Evolutionary conservation across 1,140 invertebrate species (phyloP).

Genomic region (Aphidius gifuensis): DNA sequence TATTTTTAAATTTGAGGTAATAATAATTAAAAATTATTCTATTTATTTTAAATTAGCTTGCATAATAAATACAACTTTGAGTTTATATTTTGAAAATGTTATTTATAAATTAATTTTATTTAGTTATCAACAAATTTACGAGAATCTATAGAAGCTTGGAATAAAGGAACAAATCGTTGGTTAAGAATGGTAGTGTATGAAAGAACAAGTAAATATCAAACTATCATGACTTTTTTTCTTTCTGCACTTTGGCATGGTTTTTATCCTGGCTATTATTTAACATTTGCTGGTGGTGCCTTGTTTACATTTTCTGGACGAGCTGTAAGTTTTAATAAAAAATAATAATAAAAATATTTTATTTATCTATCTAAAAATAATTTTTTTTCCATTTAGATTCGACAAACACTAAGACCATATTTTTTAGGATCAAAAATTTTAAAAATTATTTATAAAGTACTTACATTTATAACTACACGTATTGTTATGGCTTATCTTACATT

Average conservation of each 20-base stretch:
- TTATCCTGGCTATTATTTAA: slow-evolving; percentile 95
- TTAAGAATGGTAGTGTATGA: slow-evolving; percentile 84
- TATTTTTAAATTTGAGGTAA: slow-evolving; percentile 85
- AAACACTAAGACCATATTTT: slow-evolving; percentile 75
- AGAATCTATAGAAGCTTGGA: slow-evolving; percentile 84
- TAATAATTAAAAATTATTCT: no score
- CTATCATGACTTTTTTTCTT: slow-evolving; percentile 76
- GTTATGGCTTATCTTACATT: slow-evolving; percentile 83
- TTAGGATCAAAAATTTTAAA: slow-evolving; percentile 61
- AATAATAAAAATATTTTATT: neutral
- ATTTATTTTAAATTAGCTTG: no score
- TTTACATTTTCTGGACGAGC: slow-evolving; percentile 81
- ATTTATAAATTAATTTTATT: slow-evolving; percentile 26
- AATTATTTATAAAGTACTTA: slow-evolving; percentile 74
- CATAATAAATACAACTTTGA: no score
- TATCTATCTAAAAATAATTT: neutral
- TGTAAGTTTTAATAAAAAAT: slow-evolving; percentile 54
- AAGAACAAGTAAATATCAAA: slow-evolving; percentile 62
- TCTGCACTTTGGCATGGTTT: slow-evolving; percentile 97
- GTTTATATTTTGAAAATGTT: no score
- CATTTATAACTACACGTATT: slow-evolving; percentile 75
- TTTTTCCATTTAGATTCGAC: slow-evolving; percentile 59
- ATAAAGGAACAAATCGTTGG: slow-evolving; percentile 89
- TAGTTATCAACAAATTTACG: slow-evolving; percentile 77
- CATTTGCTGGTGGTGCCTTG: slow-evolving; percentile 84